A percentile compares a stretch with the other conserved stretches of the same genome.
phyloP scores from a whole-genome alignment of 2,888 invertebrate species.

The Ischnus inquisitorius region DNA sequence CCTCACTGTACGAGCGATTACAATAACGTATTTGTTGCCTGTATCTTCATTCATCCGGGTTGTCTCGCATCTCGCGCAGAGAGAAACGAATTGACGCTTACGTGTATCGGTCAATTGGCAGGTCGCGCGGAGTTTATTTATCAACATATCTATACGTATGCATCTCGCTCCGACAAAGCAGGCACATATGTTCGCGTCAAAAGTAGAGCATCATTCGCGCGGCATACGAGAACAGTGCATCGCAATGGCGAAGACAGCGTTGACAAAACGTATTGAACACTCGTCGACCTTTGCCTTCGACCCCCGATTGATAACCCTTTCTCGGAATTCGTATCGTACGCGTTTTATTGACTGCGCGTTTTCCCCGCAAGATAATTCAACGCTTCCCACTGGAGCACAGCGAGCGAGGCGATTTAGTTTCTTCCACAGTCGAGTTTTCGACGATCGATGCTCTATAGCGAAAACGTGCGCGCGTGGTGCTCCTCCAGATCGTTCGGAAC shows the following conservation, averaged over 20 bases:
- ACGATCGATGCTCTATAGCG: not conserved
- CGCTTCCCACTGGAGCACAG: slow-evolving; percentile 1
- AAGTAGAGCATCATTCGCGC: slow-evolving; percentile 37
- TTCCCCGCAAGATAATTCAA: slow-evolving; percentile 36
- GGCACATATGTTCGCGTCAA: slow-evolving; percentile 7
- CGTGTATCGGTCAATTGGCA: slow-evolving; percentile 59
- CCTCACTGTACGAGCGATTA: not conserved
- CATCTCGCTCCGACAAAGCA: not conserved
- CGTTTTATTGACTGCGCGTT: slow-evolving; percentile 30
- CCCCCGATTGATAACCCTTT: slow-evolving; percentile 75
- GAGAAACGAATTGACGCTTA: not conserved
- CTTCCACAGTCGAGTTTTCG: slow-evolving; percentile 7
- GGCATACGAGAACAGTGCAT: slow-evolving; percentile 17
- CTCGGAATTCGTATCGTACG: slow-evolving; percentile 60
- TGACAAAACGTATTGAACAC: slow-evolving; percentile 56
- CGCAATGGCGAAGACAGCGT: slow-evolving; percentile 65
- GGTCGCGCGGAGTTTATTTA: slow-evolving; percentile 21
- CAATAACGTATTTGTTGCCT: not conserved
- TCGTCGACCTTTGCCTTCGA: slow-evolving; percentile 72
- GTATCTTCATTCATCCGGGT: slow-evolving; percentile 5
- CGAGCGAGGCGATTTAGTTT: slow-evolving; percentile 11
- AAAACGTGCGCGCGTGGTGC: not conserved
- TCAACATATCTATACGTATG: slow-evolving; percentile 8
- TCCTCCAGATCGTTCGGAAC: not conserved
- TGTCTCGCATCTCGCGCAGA: not conserved